Evolutionary conservation across 2,113 vertebrate genomes (phyloP).

Genomic region (Lethenteron camtschaticum): DNA sequence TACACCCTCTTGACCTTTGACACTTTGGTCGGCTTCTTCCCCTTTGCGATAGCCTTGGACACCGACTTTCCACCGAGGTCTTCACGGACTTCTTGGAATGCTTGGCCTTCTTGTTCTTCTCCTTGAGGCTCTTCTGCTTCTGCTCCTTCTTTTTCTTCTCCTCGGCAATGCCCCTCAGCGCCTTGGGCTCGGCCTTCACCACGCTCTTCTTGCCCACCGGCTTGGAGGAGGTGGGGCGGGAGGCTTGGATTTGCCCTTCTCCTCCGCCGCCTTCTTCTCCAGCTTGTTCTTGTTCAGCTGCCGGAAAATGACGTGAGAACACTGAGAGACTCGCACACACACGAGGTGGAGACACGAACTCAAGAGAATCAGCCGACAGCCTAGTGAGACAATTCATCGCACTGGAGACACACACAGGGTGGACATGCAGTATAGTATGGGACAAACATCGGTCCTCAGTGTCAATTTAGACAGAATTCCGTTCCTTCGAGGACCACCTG

Average conservation of each 20-base stretch:
- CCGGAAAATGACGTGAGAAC: not conserved
- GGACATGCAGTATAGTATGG: no score
- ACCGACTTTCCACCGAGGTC: constrained; percentile 17
- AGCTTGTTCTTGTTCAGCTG: constrained; percentile 8
- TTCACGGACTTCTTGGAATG: constrained; percentile 14
- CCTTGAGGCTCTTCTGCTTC: constrained; percentile 8
- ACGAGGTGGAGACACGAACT: no score
- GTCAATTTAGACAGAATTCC: no score
- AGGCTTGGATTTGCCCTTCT: constrained; percentile 17
- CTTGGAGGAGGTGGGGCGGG: constrained; percentile 13
- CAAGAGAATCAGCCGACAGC: no score
- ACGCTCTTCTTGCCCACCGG: constrained; percentile 23
- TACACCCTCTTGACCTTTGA: constrained; percentile 34
- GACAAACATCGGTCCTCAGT: no score
- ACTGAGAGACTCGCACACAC: no score
- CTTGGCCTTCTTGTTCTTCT: constrained; percentile 5
- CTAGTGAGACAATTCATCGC: no score
- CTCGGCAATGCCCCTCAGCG: constrained; percentile 16
- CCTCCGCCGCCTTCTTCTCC: constrained; percentile 11
- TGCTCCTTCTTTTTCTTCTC: constrained; percentile 10
- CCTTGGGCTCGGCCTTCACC: constrained; percentile 22
- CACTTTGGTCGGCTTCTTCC: constrained; percentile 35
- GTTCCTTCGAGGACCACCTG: no score
- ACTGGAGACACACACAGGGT: no score
- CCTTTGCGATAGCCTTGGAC: constrained; percentile 26